phyloP scores from a whole-genome alignment of 1,140 invertebrate genomes.

The Drosophila prosaltans region DNA sequence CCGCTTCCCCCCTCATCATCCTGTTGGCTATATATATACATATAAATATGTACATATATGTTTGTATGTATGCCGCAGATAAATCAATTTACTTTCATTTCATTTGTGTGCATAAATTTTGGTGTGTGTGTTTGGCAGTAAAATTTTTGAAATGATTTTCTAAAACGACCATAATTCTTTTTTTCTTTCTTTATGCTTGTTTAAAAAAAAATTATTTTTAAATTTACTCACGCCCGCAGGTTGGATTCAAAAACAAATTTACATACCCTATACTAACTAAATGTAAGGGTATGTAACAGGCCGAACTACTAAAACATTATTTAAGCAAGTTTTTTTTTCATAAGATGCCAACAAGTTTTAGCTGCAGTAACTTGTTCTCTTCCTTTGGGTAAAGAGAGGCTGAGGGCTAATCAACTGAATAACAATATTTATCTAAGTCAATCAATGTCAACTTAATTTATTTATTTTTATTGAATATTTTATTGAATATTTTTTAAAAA shows the following conservation, averaged over 20 bases:
- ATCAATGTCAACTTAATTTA: too few species aligned
- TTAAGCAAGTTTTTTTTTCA: too few species aligned
- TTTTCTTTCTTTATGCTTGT: constrained; percentile 2
- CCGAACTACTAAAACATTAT: too few species aligned
- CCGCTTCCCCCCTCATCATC: constrained; percentile 6
- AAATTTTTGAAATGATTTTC: constrained; percentile 67
- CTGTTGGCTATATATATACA: constrained; percentile 14
- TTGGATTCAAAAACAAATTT: constrained; percentile 1
- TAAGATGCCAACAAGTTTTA: too few species aligned
- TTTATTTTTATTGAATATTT: too few species aligned
- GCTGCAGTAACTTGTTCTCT: too few species aligned
- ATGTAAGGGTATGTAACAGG: neutral
- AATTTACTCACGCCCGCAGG: constrained; percentile 53
- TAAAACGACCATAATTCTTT: constrained; percentile 51
- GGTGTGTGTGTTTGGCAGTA: constrained; percentile 20
- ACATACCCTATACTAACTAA: neutral
- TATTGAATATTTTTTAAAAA: too few species aligned
- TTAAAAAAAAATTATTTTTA: constrained; percentile 35
- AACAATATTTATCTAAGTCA: too few species aligned
- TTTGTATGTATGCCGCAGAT: constrained; percentile 49
- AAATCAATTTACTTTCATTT: constrained; percentile 80
- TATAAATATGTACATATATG: neutral
- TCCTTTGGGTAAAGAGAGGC: too few species aligned
- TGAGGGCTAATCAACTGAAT: too few species aligned
- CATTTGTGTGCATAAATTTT: constrained; percentile 79